These are phyloP conservation scores for Pterocles burchelli DNA, from an alignment of 2,113 vertebrate genomes.

Conservation along the genomic window DNA sequence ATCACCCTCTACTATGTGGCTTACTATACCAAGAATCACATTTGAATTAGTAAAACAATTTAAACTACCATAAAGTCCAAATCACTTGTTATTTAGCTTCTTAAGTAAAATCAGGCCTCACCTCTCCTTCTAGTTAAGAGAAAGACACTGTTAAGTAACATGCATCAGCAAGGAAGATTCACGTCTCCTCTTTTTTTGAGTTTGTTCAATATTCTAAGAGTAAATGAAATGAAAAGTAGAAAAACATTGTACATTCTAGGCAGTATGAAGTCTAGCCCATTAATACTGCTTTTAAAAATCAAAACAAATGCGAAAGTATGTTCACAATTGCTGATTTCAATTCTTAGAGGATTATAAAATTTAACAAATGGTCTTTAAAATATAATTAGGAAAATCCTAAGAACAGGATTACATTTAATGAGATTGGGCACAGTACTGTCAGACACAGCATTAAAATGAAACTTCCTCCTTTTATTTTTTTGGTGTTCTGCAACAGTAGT, in stretches of 20 bases:
- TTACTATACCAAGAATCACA: background rate
- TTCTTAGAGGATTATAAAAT: background rate
- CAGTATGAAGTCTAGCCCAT: background rate
- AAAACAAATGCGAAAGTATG: background rate
- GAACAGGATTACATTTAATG: constrained; percentile 17
- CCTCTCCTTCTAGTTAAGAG: background rate
- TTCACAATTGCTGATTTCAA: background rate
- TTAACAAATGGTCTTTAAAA: constrained; percentile 25
- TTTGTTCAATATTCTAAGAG: background rate
- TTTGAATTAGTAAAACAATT: background rate
- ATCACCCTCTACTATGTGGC: background rate
- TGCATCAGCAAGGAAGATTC: background rate
- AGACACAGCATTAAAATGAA: background rate
- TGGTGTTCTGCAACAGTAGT: background rate
- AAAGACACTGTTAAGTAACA: background rate
- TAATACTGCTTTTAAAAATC: background rate
- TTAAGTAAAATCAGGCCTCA: background rate
- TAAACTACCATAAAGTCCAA: background rate
- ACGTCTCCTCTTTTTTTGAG: background rate
- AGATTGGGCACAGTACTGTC: background rate
- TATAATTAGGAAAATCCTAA: constrained; percentile 11
- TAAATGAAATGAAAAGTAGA: background rate
- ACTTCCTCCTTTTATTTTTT: background rate
- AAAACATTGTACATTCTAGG: background rate
- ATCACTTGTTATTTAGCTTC: background rate